A percentile compares a stretch with the other conserved stretches of the same genome.
Evolutionary conservation across 2,113 vertebrate species (phyloP).

Genomic region (Pseudois nayaur): DNA sequence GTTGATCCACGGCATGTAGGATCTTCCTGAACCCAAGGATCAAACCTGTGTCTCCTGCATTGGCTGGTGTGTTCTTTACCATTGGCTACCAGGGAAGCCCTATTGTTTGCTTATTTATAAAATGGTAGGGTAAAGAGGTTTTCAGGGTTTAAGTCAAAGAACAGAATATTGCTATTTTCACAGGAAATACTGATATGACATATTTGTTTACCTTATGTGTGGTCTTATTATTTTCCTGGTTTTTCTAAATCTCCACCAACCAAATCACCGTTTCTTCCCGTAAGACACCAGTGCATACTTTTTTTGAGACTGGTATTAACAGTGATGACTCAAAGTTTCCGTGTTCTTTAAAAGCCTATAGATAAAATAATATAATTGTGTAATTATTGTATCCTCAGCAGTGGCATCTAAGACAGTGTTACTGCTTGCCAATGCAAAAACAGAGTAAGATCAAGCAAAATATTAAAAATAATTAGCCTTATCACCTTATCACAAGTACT

Average conservation of each 20-base stretch:
- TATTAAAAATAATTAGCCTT: background rate
- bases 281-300: background rate
- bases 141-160: slow-evolving; percentile 5
- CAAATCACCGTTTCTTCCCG: background rate
- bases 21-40: background rate
- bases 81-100: background rate
- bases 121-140: background rate
- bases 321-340: background rate
- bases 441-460: background rate
- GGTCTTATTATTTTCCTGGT: background rate
- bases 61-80: background rate
- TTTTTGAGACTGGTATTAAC: background rate
- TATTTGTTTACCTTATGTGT: background rate
- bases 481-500: background rate
- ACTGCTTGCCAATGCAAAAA: background rate
- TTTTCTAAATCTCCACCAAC: background rate
- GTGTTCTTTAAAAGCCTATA: slow-evolving; percentile 16
- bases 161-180: background rate
- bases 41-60: background rate
- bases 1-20: background rate
- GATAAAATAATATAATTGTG: background rate
- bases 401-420: background rate
- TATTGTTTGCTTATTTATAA: background rate
- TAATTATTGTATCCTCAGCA: background rate
- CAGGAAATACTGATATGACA: background rate